phyloP scores from a whole-genome alignment of 1,140 invertebrate genomes.

The Amyelois transitella region DNA sequence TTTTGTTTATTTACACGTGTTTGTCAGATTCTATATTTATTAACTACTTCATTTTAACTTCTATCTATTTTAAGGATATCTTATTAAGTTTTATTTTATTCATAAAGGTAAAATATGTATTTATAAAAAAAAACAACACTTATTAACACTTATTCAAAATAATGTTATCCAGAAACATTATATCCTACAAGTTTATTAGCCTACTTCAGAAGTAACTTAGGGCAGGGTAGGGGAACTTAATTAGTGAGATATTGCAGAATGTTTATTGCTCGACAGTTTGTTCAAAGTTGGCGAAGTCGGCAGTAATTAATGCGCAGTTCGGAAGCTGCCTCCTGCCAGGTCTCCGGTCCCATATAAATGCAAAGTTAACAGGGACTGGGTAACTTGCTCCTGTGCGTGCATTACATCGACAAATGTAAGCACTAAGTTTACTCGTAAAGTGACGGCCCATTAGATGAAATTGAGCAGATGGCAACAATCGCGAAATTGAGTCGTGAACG shows the following conservation, averaged over 20 bases:
- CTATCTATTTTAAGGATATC: too few species aligned
- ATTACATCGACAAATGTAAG: constrained; percentile 4
- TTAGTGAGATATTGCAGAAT: constrained; percentile 36
- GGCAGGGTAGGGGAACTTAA: constrained; percentile 28
- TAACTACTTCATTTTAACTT: too few species aligned
- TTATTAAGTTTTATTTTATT: too few species aligned
- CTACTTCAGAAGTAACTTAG: constrained; percentile 6
- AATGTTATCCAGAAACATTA: too few species aligned
- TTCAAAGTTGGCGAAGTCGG: constrained; percentile 26
- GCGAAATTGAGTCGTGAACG: constrained; percentile 3
- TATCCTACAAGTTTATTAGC: neutral
- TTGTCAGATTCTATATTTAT: neutral
- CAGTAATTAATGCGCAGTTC: constrained; percentile 40
- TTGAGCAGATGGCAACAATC: neutral
- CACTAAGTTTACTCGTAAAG: constrained; percentile 1
- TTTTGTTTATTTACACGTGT: neutral
- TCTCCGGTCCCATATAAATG: constrained; percentile 22
- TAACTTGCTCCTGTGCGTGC: constrained; percentile 7
- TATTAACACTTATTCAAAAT: too few species aligned
- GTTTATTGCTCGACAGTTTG: constrained; percentile 37
- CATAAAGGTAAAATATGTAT: too few species aligned
- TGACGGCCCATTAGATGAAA: neutral
- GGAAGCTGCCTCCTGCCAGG: constrained; percentile 19
- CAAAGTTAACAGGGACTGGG: constrained; percentile 23
- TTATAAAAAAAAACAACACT: too few species aligned